phyloP scores from a whole-genome alignment of 2,113 vertebrate genomes.

The Tachysurus fulvidraco region DNA sequence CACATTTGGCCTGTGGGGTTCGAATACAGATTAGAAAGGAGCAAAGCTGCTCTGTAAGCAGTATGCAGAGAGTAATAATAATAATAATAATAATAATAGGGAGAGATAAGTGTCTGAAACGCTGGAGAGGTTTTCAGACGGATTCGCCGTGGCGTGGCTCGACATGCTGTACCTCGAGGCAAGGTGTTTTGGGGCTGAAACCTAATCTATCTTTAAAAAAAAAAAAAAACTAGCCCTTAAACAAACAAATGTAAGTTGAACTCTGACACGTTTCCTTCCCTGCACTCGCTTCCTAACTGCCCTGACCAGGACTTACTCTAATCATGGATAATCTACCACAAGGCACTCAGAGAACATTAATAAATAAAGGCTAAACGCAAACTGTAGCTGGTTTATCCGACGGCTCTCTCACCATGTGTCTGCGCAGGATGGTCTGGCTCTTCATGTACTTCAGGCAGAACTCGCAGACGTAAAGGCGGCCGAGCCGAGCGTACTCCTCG shows the following conservation, averaged over 20 bases:
- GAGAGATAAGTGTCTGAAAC: not conserved
- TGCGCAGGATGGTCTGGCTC: conserved; percentile 94
- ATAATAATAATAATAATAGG: not conserved
- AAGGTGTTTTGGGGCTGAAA: no score
- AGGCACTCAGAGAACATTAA: not conserved
- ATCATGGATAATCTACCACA: not conserved
- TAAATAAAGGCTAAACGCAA: not conserved
- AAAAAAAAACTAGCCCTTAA: not conserved
- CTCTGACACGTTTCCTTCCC: no score
- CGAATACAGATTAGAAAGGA: conserved; percentile 25
- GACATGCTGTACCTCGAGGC: no score
- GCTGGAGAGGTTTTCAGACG: not conserved
- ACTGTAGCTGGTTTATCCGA: not conserved
- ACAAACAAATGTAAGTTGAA: not conserved
- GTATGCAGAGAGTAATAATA: not conserved
- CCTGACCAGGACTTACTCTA: not conserved
- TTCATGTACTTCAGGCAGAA: conserved; percentile 99
- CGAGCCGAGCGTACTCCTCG: conserved; percentile 94
- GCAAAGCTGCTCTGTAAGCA: not conserved
- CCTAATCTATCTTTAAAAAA: not conserved
- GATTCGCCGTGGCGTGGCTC: not conserved
- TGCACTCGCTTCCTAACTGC: not conserved
- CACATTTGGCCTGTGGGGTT: conserved; percentile 87
- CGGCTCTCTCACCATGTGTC: conserved; percentile 84
- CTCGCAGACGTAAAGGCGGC: conserved; percentile 96